These are phyloP conservation scores for Noctua janthina DNA, from an alignment of 2,888 invertebrate genomes.

Conservation along the genomic window DNA sequence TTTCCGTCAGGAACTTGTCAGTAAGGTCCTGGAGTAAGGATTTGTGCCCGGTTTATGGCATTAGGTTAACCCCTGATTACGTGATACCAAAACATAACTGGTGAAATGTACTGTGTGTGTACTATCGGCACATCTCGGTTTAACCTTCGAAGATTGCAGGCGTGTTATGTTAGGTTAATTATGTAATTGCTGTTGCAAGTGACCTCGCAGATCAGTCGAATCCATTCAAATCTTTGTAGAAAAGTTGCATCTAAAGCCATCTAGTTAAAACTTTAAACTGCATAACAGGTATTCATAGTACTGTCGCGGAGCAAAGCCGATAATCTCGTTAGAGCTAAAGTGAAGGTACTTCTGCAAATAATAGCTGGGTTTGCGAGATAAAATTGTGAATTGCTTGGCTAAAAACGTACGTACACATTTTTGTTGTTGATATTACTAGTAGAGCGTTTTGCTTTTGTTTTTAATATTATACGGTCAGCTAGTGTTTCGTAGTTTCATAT, in stretches of 20 bases:
- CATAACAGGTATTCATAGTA: slow-evolving; percentile 11
- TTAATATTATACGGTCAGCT: slow-evolving; percentile 20
- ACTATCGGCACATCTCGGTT: background rate
- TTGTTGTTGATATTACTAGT: slow-evolving; percentile 1
- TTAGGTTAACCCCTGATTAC: background rate
- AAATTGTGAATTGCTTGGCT: slow-evolving; percentile 35
- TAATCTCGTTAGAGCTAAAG: slow-evolving; percentile 56
- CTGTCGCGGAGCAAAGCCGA: slow-evolving; percentile 37
- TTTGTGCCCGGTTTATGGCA: background rate
- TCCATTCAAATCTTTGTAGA: background rate
- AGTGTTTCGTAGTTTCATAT: slow-evolving; percentile 10
- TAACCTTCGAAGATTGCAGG: background rate
- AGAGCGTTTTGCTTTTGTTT: slow-evolving; percentile 20
- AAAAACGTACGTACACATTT: background rate
- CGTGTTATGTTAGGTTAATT: background rate
- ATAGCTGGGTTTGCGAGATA: slow-evolving; percentile 27
- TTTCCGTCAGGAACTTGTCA: background rate
- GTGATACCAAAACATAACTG: background rate
- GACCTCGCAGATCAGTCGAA: background rate
- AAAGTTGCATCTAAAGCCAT: slow-evolving; percentile 5
- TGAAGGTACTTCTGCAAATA: slow-evolving; percentile 50
- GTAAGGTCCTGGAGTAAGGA: background rate
- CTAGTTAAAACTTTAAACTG: slow-evolving; percentile 25
- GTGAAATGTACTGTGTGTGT: background rate
- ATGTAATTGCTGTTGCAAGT: background rate